phyloP scores from a whole-genome alignment of 2,888 invertebrate species.

The Hymenopus coronatus region DNA sequence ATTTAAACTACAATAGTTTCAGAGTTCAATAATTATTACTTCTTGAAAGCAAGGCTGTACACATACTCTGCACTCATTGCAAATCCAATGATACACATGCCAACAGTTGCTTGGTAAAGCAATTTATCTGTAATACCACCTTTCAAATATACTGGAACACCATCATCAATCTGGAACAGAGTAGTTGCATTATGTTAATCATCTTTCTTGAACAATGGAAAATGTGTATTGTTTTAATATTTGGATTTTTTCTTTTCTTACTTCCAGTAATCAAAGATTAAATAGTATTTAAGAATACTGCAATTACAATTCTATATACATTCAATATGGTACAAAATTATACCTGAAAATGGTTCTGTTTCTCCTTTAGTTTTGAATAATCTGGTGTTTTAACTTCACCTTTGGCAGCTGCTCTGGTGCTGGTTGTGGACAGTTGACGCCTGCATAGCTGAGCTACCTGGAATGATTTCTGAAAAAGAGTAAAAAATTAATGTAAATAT shows the following conservation, averaged over 20 bases:
- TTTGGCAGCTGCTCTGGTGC: not conserved
- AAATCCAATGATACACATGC: not conserved
- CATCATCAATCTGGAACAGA: constrained; percentile 56
- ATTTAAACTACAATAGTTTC: not conserved
- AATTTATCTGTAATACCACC: constrained; percentile 55
- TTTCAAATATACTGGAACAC: constrained; percentile 58
- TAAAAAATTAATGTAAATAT: not conserved
- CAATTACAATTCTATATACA: not conserved
- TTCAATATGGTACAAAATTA: not conserved
- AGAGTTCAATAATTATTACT: not conserved
- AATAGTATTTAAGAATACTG: not conserved
- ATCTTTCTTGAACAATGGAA: not conserved
- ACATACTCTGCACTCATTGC: not conserved
- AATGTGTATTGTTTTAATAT: not conserved
- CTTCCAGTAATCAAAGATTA: not conserved
- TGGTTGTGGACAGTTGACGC: not conserved
- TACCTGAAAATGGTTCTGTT: constrained; percentile 13
- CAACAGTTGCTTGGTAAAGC: constrained; percentile 41
- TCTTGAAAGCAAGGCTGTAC: not conserved
- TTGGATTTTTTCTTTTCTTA: not conserved
- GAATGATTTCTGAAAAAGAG: not conserved
- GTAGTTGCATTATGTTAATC: not conserved
- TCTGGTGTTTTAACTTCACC: not conserved
- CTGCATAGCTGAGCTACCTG: not conserved
- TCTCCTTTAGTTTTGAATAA: constrained; percentile 4